Evolutionary conservation across 1,140 invertebrate species (phyloP).

Genomic region (Drosophila sp.): DNA sequence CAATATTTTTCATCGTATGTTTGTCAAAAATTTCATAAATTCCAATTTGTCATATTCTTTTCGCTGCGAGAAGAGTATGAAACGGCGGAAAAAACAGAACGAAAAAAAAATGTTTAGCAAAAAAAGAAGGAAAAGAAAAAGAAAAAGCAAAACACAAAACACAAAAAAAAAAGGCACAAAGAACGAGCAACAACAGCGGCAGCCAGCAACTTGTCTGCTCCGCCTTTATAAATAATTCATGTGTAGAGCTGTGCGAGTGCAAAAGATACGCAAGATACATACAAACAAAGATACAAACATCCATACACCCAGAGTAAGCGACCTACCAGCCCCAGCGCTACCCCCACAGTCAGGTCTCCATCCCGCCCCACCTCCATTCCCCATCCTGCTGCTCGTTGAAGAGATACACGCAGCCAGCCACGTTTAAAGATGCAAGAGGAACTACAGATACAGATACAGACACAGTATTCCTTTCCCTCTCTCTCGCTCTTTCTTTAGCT

Average conservation of each 20-base stretch:
- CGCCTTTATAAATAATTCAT: constrained; percentile 84
- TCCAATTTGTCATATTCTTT: constrained; percentile 10
- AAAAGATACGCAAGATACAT: constrained; percentile 76
- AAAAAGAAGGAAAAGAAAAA: constrained; percentile 40
- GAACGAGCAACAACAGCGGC: constrained; percentile 60
- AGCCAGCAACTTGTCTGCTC: constrained; percentile 82
- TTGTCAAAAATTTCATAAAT: constrained; percentile 10
- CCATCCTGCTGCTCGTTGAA: background rate
- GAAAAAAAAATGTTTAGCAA: constrained; percentile 33
- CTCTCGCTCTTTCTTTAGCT: background rate
- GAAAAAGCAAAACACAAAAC: constrained; percentile 8
- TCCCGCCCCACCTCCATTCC: background rate
- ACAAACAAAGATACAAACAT: constrained; percentile 10
- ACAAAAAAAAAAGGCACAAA: constrained; percentile 55
- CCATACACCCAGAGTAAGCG: constrained; percentile 33
- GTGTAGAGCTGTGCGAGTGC: constrained; percentile 71
- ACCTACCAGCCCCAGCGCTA: background rate
- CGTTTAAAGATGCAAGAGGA: constrained; percentile 78
- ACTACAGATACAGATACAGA: constrained; percentile 53
- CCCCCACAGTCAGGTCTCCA: background rate
- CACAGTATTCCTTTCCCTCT: constrained; percentile 19
- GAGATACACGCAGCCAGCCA: constrained; percentile 56
- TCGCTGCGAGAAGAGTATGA: constrained; percentile 1
- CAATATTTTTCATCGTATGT: background rate
- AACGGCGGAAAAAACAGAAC: constrained; percentile 9